Percentiles rank a stretch among this genome's conserved stretches.
phyloP scores from a whole-genome alignment of 2,888 invertebrate genomes.

The Epirrita christyi region DNA sequence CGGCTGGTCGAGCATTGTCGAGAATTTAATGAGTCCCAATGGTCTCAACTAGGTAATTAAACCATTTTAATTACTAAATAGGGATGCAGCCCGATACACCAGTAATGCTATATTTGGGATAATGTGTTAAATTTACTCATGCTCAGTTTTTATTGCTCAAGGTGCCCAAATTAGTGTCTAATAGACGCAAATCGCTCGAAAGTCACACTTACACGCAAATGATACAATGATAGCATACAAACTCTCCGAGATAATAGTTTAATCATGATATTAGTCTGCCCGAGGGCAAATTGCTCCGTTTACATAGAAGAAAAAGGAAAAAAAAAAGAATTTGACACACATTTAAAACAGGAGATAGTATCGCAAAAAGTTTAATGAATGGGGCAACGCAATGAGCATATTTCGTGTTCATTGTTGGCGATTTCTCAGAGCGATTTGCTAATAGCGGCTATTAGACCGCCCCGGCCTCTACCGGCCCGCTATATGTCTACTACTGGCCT shows the following conservation, averaged over 20 bases:
- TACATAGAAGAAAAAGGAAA: conserved; percentile 59
- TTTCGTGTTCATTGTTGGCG: conserved; percentile 79
- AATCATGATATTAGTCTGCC: conserved; percentile 69
- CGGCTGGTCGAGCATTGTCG: conserved; percentile 24
- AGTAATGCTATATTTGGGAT: conserved; percentile 29
- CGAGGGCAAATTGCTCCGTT: conserved; percentile 66
- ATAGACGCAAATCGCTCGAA: conserved; percentile 59
- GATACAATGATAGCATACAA: conserved; percentile 63
- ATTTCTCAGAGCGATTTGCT: conserved; percentile 79
- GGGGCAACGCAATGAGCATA: conserved; percentile 71
- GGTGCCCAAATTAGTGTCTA: conserved; percentile 42
- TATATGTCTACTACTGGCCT: conserved; percentile 73
- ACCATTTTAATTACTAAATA: conserved; percentile 30
- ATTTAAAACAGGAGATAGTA: conserved; percentile 69
- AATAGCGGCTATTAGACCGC: conserved; percentile 76
- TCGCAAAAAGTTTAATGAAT: conserved; percentile 75
- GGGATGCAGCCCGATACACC: conserved; percentile 25
- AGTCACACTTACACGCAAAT: conserved; percentile 64
- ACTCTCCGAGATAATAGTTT: conserved; percentile 69
- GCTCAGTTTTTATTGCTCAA: conserved; percentile 28
- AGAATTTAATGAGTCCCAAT: conserved; percentile 29
- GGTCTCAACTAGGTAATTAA: conserved; percentile 30
- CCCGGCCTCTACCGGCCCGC: conserved; percentile 58
- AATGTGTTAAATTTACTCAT: conserved; percentile 36
- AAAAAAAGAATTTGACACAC: conserved; percentile 66